Conservation (phyloP, 2,888 invertebrate genomes). For the Drosophila rellima region DNA sequence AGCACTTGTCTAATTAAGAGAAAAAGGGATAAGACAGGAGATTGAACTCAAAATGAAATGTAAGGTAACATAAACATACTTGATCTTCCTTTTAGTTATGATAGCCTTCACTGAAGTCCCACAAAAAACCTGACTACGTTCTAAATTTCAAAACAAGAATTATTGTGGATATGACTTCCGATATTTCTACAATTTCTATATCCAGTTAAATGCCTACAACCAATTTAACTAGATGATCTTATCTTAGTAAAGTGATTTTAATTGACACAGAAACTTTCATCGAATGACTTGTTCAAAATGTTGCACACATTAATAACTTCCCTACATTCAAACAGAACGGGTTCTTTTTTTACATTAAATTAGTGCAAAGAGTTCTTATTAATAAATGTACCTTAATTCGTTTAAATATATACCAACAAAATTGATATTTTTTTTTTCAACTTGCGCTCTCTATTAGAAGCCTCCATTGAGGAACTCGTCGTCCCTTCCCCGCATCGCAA, state of each 20-base stretch:
- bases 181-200: no score
- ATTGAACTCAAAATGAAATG: background rate
- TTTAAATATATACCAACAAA: background rate
- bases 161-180: background rate
- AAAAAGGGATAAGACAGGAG: constrained; percentile 12
- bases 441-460: background rate
- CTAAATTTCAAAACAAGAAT: background rate
- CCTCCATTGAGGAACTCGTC: background rate
- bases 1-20: constrained; percentile 40
- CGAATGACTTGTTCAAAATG: background rate
- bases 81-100: background rate
- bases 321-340: background rate
- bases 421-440: background rate
- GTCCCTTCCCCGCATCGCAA: background rate
- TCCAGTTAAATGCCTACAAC: no score
- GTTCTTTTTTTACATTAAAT: background rate
- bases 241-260: background rate
- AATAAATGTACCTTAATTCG: background rate
- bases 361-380: background rate
- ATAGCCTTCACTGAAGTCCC: no score
- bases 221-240: background rate
- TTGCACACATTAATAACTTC: background rate
- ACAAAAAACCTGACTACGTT: background rate
- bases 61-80: background rate
- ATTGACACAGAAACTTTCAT: background rate